phyloP scores from a whole-genome alignment of 2,888 invertebrate species.

The Pyrochroa serraticornis region DNA sequence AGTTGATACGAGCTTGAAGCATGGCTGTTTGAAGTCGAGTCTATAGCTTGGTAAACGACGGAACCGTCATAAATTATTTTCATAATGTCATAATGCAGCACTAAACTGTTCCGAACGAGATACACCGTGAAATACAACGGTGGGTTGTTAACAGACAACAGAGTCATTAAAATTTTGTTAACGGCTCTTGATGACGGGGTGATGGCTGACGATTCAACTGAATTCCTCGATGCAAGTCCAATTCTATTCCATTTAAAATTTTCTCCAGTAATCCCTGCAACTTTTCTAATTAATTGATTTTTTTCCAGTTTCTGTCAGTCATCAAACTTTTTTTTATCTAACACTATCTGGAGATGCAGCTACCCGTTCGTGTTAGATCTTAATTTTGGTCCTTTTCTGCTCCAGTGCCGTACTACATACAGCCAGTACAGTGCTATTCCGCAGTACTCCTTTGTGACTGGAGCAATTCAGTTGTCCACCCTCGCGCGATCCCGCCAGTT shows the following conservation, averaged over 20 bases:
- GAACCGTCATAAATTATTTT: slow-evolving; percentile 23
- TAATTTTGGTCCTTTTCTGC: too few species aligned
- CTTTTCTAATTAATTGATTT: too few species aligned
- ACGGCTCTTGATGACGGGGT: background rate
- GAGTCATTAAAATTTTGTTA: background rate
- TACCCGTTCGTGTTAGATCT: too few species aligned
- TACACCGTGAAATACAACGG: slow-evolving; percentile 12
- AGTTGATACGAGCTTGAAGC: slow-evolving; percentile 17
- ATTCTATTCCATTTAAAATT: too few species aligned
- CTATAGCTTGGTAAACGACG: slow-evolving; percentile 3
- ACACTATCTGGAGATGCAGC: too few species aligned
- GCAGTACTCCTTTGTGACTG: too few species aligned
- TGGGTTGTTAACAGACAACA: background rate
- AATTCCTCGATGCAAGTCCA: too few species aligned
- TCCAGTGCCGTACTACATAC: too few species aligned
- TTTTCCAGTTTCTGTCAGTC: too few species aligned
- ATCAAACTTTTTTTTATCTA: too few species aligned
- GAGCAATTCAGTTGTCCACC: slow-evolving; percentile 15
- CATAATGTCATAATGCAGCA: slow-evolving; percentile 27
- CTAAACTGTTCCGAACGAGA: slow-evolving; percentile 22
- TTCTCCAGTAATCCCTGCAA: too few species aligned
- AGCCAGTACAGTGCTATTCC: too few species aligned
- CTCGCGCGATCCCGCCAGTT: slow-evolving; percentile 30
- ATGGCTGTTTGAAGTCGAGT: slow-evolving; percentile 16
- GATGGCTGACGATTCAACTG: background rate